Evolutionary conservation across 2,888 invertebrate species (phyloP), one percentile per base, ranked within the genome.

Genomic region (Perizoma flavofasciatum): DNA sequence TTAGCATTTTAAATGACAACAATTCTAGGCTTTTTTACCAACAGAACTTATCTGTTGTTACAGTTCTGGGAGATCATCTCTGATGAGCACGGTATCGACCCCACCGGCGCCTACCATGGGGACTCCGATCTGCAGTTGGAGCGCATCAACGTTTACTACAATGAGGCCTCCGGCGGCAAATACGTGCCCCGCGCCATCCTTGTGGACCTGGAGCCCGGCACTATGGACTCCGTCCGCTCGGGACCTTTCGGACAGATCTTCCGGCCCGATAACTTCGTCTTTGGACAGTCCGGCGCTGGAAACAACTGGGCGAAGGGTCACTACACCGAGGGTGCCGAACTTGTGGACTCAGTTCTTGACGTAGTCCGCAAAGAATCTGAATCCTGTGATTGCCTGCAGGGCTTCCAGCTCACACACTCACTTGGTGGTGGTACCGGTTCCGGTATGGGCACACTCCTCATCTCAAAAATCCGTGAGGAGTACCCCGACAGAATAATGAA

Each of bases 141-240:
- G 89, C 95, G 98, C 82, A 98, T 98, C 86, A 97, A 97, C 85
- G 98, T 98, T n/a, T 98, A 98, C 92, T 98, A 98, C 94, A 98
- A 98, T 93, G 98, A 98, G 86, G 98, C 97, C 11, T 95, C 96
- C 70, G 93, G 92, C 43, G 87, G 89, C 74, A 90, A 89, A 64
- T 90, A 89, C 70, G 89, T 89, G 72, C 89, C 89, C 55, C 82
- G 89, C 68, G 89, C 88, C 73, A 88, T 88, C 79, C 85, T 89
- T 35, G 88, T 88, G 71, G 89, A 89, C 72, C 75, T 89, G 65
- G 88, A 89, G 74, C 89, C 89, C 70, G 89, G 89, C 69, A 90
- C 89, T 79, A 76, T 96, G 95, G 96, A 96, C 85, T 94, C 95
- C 0, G 95, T 96, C 52, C 92, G 96, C 67, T 91, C 89, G 0